These are phyloP conservation scores for Dicrostonyx torquatus DNA, from an alignment of 2,797 vertebrate species.

Conservation along the genomic window DNA sequence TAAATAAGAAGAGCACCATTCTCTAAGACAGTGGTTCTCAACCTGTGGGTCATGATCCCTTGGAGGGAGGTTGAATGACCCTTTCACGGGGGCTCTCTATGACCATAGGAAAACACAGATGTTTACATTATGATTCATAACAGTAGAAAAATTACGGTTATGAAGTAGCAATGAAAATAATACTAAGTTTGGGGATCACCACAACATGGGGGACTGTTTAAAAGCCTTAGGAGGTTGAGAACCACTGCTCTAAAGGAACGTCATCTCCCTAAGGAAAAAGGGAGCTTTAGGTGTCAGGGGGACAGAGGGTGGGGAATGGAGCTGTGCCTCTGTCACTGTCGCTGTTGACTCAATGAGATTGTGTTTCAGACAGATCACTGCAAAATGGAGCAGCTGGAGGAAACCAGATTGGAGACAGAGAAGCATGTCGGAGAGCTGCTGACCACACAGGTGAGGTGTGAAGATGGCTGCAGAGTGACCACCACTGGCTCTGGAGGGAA, in stretches of 20 bases:
- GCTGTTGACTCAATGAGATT: neutral
- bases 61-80: neutral
- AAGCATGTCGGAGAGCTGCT: neutral
- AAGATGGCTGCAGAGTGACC: neutral
- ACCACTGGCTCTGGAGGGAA: neutral
- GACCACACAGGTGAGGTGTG: fast-evolving
- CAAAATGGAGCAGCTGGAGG: neutral
- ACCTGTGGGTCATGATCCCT: neutral
- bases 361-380: neutral
- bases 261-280: neutral
- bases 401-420: neutral
- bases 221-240: neutral
- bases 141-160: neutral
- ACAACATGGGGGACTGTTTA: neutral
- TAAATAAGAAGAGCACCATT: neutral
- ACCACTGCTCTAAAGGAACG: neutral
- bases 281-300: neutral
- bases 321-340: neutral
- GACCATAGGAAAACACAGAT: neutral
- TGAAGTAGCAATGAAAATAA: neutral
- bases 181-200: too few species aligned
- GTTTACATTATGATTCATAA: neutral
- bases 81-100: neutral
- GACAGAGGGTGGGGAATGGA: neutral
- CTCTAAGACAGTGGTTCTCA: neutral